Conservation (phyloP, 2,888 invertebrate genomes). For the Ctena decussata region DNA sequence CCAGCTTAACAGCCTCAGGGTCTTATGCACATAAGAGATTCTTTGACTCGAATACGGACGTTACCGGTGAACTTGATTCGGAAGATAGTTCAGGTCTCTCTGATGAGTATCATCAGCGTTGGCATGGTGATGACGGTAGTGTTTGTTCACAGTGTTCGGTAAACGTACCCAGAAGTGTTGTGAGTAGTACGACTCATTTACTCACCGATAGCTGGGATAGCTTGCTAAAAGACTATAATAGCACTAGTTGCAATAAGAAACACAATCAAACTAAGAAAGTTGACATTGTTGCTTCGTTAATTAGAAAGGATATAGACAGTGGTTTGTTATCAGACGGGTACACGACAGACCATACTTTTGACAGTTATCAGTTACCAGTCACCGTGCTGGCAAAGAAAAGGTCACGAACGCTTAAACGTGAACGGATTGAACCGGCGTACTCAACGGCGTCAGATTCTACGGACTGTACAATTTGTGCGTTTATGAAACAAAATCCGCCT, state of each 20-base stretch:
- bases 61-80: slow-evolving; percentile 50
- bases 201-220: slow-evolving; percentile 76
- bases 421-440: slow-evolving; percentile 41
- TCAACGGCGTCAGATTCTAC: slow-evolving; percentile 69
- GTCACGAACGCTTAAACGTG: slow-evolving; percentile 12
- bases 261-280: slow-evolving; percentile 48
- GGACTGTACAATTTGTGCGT: slow-evolving; percentile 72
- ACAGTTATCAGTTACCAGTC: slow-evolving; percentile 71
- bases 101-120: slow-evolving; percentile 56
- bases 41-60: slow-evolving; percentile 63
- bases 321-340: slow-evolving; percentile 75
- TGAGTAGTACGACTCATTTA: slow-evolving; percentile 67
- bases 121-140: slow-evolving; percentile 55
- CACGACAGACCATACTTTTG: slow-evolving; percentile 71
- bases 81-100: slow-evolving; percentile 63
- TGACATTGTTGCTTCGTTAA: slow-evolving; percentile 62
- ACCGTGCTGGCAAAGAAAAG: slow-evolving; percentile 69
- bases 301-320: slow-evolving; percentile 62
- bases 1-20: slow-evolving; percentile 70
- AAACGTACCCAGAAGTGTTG: slow-evolving; percentile 46
- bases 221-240: slow-evolving; percentile 52
- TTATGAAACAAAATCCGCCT: slow-evolving; percentile 56
- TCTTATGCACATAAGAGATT: slow-evolving; percentile 75
- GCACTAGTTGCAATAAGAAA: slow-evolving; percentile 13
- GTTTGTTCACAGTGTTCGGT: slow-evolving; percentile 54